Percentiles rank a stretch among this genome's conserved stretches.
These are phyloP conservation scores for Sebastes fasciatus DNA, from an alignment of 2,113 vertebrate species.

Conservation along the genomic window DNA sequence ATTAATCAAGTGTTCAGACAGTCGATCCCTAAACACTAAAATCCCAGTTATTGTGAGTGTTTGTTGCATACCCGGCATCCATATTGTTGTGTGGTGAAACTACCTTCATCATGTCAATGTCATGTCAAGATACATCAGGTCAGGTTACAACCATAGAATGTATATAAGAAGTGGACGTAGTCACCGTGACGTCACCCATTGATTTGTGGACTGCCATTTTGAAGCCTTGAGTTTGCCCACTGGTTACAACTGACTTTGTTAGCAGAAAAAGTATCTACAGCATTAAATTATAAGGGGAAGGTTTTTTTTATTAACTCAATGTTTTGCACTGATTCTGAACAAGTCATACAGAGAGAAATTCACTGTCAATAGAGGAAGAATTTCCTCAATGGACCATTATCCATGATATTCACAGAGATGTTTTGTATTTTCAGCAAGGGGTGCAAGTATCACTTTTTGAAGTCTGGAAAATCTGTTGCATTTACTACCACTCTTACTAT, in stretches of 20 bases:
- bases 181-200: too few relatives aligned
- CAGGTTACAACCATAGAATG: too few relatives aligned
- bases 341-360: background rate
- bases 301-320: background rate
- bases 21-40: background rate
- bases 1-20: conserved; percentile 6
- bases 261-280: background rate
- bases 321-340: background rate
- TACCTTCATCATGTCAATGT: background rate
- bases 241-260: background rate
- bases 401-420: background rate
- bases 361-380: background rate
- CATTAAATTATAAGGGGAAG: background rate
- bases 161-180: too few relatives aligned
- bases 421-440: background rate
- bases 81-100: background rate
- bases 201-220: too few relatives aligned
- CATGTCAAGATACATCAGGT: background rate
- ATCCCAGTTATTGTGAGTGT: background rate
- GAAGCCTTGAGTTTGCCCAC: too few relatives aligned
- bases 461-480: background rate
- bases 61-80: background rate
- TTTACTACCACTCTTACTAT: background rate
- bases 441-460: background rate
- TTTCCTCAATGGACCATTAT: conserved; percentile 5